Conservation (phyloP, 2,888 invertebrate genomes). For the Eupithecia inturbata region DNA sequence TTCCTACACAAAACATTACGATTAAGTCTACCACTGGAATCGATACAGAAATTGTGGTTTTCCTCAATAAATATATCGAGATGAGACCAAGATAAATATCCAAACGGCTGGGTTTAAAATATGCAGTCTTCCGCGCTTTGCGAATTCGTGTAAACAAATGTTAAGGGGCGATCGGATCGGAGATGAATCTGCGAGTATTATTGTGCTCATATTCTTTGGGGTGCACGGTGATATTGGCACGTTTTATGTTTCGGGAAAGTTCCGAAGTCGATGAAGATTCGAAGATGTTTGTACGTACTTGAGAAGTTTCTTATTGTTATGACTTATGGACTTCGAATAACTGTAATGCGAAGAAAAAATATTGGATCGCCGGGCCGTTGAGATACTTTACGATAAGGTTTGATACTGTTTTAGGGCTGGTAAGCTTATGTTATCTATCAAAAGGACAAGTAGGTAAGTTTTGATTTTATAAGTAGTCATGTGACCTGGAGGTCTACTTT, state of each 20-base stretch:
- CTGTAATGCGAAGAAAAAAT: slow-evolving; percentile 12
- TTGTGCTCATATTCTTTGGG: slow-evolving; percentile 57
- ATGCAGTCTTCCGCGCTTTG: slow-evolving; percentile 74
- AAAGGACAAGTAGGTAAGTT: not conserved
- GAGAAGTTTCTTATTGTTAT: slow-evolving; percentile 26
- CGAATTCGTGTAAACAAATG: slow-evolving; percentile 76
- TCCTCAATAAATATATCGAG: slow-evolving; percentile 79
- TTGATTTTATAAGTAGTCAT: not conserved
- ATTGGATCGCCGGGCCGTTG: not conserved
- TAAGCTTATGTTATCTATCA: not conserved
- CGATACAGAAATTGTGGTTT: slow-evolving; percentile 73
- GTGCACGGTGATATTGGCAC: slow-evolving; percentile 19
- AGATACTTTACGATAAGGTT: slow-evolving; percentile 2
- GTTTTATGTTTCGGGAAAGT: slow-evolving; percentile 31
- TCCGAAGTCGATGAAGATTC: slow-evolving; percentile 28
- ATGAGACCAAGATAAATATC: slow-evolving; percentile 80
- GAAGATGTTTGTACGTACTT: slow-evolving; percentile 15
- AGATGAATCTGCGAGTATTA: slow-evolving; percentile 69
- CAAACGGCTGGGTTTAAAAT: slow-evolving; percentile 71
- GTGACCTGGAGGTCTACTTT: not conserved
- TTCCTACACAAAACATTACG: slow-evolving; percentile 31
- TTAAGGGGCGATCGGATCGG: slow-evolving; percentile 63
- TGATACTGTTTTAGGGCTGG: slow-evolving; percentile 3
- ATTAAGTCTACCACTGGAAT: slow-evolving; percentile 65
- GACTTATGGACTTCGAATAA: slow-evolving; percentile 23